These are phyloP conservation scores for Barbus barbus DNA, from an alignment of 2,113 vertebrate genomes.

Conservation along the genomic window DNA sequence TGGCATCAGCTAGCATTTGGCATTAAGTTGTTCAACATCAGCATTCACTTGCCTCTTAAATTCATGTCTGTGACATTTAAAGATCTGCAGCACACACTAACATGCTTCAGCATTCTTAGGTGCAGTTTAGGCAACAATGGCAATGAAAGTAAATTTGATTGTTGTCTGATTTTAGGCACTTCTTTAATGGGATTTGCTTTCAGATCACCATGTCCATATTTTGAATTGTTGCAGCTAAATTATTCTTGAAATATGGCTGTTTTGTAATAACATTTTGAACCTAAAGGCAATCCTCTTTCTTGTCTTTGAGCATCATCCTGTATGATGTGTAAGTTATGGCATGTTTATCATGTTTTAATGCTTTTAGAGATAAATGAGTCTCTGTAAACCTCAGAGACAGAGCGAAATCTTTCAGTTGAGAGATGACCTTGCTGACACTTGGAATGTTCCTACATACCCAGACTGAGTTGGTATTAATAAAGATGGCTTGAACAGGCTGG, in stretches of 20 bases:
- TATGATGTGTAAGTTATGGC: not conserved
- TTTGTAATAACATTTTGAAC: not conserved
- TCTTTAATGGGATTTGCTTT: slow-evolving; percentile 36
- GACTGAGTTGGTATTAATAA: not conserved
- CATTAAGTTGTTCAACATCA: slow-evolving; percentile 74
- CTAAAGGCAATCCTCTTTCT: not conserved
- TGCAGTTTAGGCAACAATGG: slow-evolving; percentile 4
- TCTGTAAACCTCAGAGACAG: not conserved
- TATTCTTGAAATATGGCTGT: not conserved
- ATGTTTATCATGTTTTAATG: slow-evolving; percentile 41
- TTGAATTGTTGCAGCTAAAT: not conserved
- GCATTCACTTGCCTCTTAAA: not conserved
- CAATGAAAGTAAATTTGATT: not conserved
- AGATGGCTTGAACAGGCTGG: slow-evolving; percentile 25
- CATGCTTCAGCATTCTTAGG: slow-evolving; percentile 34
- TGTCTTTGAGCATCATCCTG: not conserved
- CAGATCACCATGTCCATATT: not conserved
- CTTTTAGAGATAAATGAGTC: slow-evolving; percentile 64
- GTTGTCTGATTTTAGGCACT: slow-evolving; percentile 40
- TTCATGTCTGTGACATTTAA: not conserved
- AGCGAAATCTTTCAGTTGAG: not conserved
- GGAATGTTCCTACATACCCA: slow-evolving; percentile 13
- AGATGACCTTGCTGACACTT: not conserved
- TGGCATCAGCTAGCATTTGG: slow-evolving; percentile 57
- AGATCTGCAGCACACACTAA: not conserved